Conservation (phyloP, 2,113 vertebrate species). For the Pomatorhinus ruficollis region DNA sequence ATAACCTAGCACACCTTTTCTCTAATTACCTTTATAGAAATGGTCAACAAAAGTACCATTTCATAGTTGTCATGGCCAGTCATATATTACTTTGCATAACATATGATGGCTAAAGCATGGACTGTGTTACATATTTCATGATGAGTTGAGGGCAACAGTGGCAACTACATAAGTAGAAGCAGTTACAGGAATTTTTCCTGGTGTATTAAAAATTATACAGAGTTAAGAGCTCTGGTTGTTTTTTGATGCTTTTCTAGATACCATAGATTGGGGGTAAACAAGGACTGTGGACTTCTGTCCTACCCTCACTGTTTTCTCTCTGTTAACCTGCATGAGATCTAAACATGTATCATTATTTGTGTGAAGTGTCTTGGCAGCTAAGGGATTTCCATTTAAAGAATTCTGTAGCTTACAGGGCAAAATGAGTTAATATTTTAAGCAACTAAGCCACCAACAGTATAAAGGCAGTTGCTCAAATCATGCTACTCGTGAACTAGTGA, state of each 20-base stretch:
- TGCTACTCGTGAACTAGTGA: not conserved
- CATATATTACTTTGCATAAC: not conserved
- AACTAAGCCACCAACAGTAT: not conserved
- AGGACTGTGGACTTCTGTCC: not conserved
- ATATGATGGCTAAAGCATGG: not conserved
- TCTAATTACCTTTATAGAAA: not conserved
- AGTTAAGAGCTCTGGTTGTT: not conserved
- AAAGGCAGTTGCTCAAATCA: not conserved
- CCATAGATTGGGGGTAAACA: not conserved
- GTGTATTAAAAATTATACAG: not conserved
- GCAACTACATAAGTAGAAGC: accelerated
- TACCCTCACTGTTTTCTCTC: not conserved
- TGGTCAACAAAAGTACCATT: not conserved
- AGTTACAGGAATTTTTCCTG: accelerated
- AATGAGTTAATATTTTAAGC: not conserved
- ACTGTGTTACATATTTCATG: not conserved
- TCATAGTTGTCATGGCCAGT: not conserved
- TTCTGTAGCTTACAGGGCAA: not conserved
- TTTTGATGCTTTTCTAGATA: not conserved
- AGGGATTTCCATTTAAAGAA: not conserved
- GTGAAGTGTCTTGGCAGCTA: not conserved
- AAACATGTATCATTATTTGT: not conserved
- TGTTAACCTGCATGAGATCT: not conserved
- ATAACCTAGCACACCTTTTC: not conserved
- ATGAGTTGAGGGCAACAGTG: not conserved